Percentiles rank a stretch among this genome's conserved stretches.
phyloP scores from a whole-genome alignment of 2,113 vertebrate genomes.

The Calyptommatus sinebrachiatus region DNA sequence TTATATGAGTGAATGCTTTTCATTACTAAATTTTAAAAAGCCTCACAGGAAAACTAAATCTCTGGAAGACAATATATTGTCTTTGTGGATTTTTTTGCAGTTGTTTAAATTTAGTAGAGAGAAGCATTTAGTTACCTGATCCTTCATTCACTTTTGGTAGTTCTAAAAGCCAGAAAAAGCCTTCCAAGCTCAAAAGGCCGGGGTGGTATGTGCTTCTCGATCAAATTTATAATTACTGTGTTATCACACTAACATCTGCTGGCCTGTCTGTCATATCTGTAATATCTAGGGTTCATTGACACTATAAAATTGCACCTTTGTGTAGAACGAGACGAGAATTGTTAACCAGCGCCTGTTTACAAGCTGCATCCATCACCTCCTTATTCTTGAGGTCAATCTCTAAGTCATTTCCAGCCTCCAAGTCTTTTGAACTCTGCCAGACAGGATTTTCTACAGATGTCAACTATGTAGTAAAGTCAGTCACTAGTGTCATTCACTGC shows the following conservation, averaged over 20 bases:
- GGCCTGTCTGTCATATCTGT: background rate
- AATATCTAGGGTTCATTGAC: background rate
- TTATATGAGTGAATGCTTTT: background rate
- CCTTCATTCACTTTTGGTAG: background rate
- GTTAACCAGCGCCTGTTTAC: background rate
- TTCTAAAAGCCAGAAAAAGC: background rate
- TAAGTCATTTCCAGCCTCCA: background rate
- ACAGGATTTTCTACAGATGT: background rate
- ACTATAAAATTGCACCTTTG: conserved; percentile 29
- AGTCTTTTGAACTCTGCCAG: conserved; percentile 7
- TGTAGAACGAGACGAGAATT: conserved; percentile 14
- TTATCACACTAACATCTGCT: background rate
- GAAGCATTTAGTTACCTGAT: background rate
- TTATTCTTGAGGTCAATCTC: conserved; percentile 5
- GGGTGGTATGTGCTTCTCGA: background rate
- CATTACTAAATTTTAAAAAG: background rate
- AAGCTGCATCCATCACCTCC: background rate
- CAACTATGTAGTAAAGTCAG: conserved; percentile 14
- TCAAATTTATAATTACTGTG: background rate
- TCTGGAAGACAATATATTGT: background rate
- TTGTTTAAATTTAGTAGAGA: background rate
- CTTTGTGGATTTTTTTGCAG: background rate
- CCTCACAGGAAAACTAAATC: background rate
- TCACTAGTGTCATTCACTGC: background rate
- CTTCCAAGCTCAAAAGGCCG: background rate